These are phyloP conservation scores for Pipistrellus pipistrellus DNA, from an alignment of 2,797 vertebrate genomes.

Conservation along the genomic window DNA sequence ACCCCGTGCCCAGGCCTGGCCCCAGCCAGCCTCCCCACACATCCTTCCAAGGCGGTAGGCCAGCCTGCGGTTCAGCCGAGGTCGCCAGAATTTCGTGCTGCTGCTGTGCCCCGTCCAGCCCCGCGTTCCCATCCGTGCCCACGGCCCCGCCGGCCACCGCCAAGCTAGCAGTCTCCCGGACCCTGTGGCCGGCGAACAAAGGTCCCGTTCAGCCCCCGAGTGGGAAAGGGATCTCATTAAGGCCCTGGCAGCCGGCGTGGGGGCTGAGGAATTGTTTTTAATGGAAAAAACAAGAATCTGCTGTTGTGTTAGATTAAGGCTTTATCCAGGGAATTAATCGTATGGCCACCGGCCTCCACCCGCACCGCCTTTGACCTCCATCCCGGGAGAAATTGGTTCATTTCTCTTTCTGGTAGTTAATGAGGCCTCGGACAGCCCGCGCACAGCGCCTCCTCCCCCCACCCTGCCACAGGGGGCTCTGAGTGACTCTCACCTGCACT, in stretches of 20 bases:
- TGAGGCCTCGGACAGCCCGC: background rate
- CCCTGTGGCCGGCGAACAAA: constrained; percentile 88
- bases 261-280: constrained; percentile 91
- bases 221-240: constrained; percentile 90
- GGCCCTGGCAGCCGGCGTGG: constrained; percentile 87
- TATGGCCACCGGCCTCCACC: constrained; percentile 82
- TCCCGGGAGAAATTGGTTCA: constrained; percentile 72
- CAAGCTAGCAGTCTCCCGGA: constrained; percentile 89
- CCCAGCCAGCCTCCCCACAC: background rate
- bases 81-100: constrained; percentile 77
- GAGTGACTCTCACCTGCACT: constrained; percentile 11
- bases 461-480: background rate
- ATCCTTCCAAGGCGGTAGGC: constrained; percentile 71
- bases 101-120: constrained; percentile 82
- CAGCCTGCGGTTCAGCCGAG: constrained; percentile 86
- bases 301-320: constrained; percentile 89
- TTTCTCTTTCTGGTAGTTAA: constrained; percentile 70
- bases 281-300: constrained; percentile 90
- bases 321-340: constrained; percentile 87
- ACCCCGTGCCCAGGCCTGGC: background rate
- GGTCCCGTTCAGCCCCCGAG: constrained; percentile 86
- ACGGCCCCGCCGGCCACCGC: constrained; percentile 86
- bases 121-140: constrained; percentile 76
- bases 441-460: background rate
- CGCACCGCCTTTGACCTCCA: constrained; percentile 77